Conservation (phyloP, 2,888 invertebrate genomes). For the Celastrina argiolus region DNA sequence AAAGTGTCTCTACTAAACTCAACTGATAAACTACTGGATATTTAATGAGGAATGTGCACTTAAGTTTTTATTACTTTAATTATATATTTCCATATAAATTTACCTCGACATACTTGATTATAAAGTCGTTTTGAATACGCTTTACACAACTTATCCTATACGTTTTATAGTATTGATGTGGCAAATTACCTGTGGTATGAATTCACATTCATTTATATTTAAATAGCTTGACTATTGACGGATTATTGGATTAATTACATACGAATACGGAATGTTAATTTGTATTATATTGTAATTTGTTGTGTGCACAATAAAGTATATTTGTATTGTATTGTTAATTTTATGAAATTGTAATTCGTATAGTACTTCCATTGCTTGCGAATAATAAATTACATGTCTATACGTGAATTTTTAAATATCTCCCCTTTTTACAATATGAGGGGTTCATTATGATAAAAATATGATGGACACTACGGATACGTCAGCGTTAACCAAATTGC, state of each 20-base stretch:
- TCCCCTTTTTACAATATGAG: too few relatives aligned
- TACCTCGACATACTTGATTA: constrained; percentile 11
- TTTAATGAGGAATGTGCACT: constrained; percentile 1
- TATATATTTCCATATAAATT: constrained; percentile 11
- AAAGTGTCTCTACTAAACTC: not conserved
- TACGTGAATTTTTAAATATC: too few relatives aligned
- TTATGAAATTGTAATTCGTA: not conserved
- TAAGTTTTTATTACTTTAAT: not conserved
- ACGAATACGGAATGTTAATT: not conserved
- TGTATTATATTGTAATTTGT: not conserved
- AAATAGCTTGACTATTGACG: not conserved
- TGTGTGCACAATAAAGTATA: too few relatives aligned
- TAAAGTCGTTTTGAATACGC: not conserved
- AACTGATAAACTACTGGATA: not conserved
- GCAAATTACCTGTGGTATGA: constrained; percentile 2
- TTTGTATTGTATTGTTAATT: too few relatives aligned
- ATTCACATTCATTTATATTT: not conserved
- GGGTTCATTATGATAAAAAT: too few relatives aligned
- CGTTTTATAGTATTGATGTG: not conserved
- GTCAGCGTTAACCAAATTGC: too few relatives aligned
- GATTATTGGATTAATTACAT: not conserved
- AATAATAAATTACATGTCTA: too few relatives aligned
- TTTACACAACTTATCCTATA: not conserved
- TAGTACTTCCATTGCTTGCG: too few relatives aligned
- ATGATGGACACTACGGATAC: too few relatives aligned